Evolutionary conservation across 2,113 vertebrate genomes (phyloP).

Genomic region (Ahaetulla prasina): DNA sequence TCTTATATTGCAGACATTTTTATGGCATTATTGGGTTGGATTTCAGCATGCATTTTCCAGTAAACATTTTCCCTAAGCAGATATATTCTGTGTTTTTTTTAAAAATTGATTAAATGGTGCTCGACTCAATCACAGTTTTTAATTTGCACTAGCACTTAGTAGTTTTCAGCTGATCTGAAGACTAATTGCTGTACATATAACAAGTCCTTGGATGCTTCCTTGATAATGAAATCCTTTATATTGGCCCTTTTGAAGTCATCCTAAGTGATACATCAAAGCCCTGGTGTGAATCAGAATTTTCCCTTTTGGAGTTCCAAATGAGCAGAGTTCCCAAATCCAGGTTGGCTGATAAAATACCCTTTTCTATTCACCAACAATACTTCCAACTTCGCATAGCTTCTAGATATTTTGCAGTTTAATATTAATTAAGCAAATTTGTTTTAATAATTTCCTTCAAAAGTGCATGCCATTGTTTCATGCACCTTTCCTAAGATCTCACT

Average conservation of each 20-base stretch:
- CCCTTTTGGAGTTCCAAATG: background rate
- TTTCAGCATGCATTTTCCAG: slow-evolving; percentile 35
- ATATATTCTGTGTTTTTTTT: background rate
- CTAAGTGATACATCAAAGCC: background rate
- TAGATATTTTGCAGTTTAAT: background rate
- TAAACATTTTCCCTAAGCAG: slow-evolving; percentile 22
- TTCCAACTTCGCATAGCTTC: background rate
- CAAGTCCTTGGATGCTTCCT: background rate
- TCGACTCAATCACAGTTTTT: slow-evolving; percentile 24
- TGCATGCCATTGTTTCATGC: background rate
- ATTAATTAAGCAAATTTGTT: background rate
- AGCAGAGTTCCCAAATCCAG: background rate
- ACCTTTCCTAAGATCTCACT: background rate
- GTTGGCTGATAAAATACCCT: background rate
- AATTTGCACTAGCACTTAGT: background rate
- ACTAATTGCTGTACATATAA: slow-evolving; percentile 2
- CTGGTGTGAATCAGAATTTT: background rate
- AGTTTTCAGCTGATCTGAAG: background rate
- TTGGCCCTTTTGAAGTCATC: background rate
- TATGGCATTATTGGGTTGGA: slow-evolving; percentile 1
- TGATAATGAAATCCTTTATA: background rate
- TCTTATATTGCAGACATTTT: slow-evolving; percentile 12
- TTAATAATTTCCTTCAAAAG: background rate
- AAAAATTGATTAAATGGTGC: slow-evolving; percentile 15
- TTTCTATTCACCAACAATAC: background rate